Percentiles rank a stretch among this genome's conserved stretches.
phyloP scores from a whole-genome alignment of 2,888 invertebrate species.

The Ichneumon xanthorius region DNA sequence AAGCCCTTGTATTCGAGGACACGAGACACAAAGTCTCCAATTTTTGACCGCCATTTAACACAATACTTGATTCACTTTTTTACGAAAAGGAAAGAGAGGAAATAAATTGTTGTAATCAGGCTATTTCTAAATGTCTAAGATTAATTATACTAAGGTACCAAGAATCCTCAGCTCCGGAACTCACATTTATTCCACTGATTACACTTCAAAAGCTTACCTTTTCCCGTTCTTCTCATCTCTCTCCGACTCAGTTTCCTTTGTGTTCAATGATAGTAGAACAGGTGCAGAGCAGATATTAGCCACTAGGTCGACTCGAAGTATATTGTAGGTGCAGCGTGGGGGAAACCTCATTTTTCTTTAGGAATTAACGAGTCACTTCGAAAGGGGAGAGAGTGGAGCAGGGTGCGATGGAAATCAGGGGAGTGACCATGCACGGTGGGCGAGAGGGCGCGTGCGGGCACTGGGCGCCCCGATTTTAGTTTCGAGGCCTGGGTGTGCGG shows the following conservation, averaged over 20 bases:
- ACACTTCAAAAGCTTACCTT: background rate
- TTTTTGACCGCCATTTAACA: background rate
- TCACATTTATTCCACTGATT: constrained; percentile 10
- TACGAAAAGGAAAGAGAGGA: background rate
- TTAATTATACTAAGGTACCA: background rate
- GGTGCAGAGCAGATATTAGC: constrained; percentile 60
- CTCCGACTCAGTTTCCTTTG: constrained; percentile 29
- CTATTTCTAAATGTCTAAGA: background rate
- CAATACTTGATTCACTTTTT: background rate
- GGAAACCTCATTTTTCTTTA: constrained; percentile 63
- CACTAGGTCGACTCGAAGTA: constrained; percentile 37
- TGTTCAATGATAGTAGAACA: constrained; percentile 57
- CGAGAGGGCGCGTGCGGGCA: constrained; percentile 57
- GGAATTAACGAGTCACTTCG: constrained; percentile 67
- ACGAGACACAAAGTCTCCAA: background rate
- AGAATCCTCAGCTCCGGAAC: background rate
- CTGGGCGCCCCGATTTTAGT: constrained; percentile 61
- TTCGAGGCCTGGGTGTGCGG: constrained; percentile 27
- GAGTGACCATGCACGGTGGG: constrained; percentile 68
- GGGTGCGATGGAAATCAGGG: constrained; percentile 69
- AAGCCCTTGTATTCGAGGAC: no score
- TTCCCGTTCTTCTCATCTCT: constrained; percentile 23
- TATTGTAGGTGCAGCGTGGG: constrained; percentile 7
- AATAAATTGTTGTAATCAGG: background rate
- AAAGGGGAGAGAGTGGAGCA: constrained; percentile 47